These are phyloP conservation scores for Lateolabrax maculatus DNA, from an alignment of 2,797 vertebrate species.

Conservation along the genomic window DNA sequence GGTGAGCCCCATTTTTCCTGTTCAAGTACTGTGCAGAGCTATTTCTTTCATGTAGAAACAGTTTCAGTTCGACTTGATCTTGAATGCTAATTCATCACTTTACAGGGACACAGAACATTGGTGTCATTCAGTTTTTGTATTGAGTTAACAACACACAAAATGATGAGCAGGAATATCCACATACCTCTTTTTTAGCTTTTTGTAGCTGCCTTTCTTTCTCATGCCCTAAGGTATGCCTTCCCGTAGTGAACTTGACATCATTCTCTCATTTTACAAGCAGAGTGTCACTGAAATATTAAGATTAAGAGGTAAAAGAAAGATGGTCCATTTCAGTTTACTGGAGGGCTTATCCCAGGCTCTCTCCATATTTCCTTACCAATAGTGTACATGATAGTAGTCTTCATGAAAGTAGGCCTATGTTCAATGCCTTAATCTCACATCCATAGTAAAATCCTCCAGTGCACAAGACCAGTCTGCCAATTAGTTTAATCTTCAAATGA, in stretches of 20 bases:
- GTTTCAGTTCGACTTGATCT: background rate
- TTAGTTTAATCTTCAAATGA: constrained; percentile 24
- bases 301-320: constrained; percentile 32
- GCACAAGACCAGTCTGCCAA: constrained; percentile 6
- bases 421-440: constrained; percentile 13
- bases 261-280: constrained; percentile 37
- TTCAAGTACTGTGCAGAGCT: background rate
- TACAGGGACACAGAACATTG: background rate
- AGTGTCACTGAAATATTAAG: constrained; percentile 32
- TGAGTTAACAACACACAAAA: constrained; percentile 12
- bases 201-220: constrained; percentile 23
- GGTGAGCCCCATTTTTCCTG: constrained; percentile 85
- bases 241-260: constrained; percentile 28
- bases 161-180: background rate
- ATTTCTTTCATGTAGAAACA: background rate
- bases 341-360: background rate
- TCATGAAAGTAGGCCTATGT: background rate
- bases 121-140: constrained; percentile 20
- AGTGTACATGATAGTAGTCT: background rate
- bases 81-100: constrained; percentile 8
- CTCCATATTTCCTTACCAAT: background rate
- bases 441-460: constrained; percentile 20
- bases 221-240: constrained; percentile 27
- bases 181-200: constrained; percentile 19
- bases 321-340: constrained; percentile 10